phyloP scores from a whole-genome alignment of 1,140 invertebrate species.

The Pseudomyrmex pallidus region DNA sequence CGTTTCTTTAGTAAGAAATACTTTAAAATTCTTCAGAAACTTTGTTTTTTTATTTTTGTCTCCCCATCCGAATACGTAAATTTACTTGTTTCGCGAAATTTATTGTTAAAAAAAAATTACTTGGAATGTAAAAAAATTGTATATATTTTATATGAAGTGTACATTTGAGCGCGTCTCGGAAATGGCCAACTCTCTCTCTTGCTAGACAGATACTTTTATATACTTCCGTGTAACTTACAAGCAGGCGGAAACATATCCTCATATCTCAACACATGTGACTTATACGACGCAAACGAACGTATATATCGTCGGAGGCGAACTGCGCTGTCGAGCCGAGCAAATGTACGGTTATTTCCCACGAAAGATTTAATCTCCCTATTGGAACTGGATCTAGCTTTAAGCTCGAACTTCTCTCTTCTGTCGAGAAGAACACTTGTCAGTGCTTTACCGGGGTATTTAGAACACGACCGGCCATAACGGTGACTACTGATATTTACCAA shows the following conservation, averaged over 20 bases:
- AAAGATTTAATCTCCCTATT: slow-evolving; percentile 15
- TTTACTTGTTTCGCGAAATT: no score
- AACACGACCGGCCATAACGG: neutral
- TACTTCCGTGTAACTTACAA: slow-evolving; percentile 7
- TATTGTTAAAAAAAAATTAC: no score
- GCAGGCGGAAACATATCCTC: neutral
- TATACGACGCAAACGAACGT: slow-evolving; percentile 21
- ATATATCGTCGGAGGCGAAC: neutral
- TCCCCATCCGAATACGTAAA: no score
- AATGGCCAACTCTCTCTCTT: neutral
- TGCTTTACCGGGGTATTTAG: neutral
- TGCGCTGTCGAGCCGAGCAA: neutral
- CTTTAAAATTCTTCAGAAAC: no score
- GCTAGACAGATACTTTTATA: neutral
- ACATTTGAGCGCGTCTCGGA: neutral
- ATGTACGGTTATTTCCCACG: slow-evolving; percentile 30
- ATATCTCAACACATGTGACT: slow-evolving; percentile 1
- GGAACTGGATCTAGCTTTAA: slow-evolving; percentile 12
- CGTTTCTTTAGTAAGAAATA: no score
- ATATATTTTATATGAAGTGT: neutral
- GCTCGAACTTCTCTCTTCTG: slow-evolving; percentile 4
- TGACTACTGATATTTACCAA: slow-evolving; percentile 14
- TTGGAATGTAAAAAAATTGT: no score
- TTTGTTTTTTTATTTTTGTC: no score
- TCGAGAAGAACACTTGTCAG: slow-evolving; percentile 20